Conservation (phyloP, 2,797 vertebrate genomes). For the Gallinago solitaria region DNA sequence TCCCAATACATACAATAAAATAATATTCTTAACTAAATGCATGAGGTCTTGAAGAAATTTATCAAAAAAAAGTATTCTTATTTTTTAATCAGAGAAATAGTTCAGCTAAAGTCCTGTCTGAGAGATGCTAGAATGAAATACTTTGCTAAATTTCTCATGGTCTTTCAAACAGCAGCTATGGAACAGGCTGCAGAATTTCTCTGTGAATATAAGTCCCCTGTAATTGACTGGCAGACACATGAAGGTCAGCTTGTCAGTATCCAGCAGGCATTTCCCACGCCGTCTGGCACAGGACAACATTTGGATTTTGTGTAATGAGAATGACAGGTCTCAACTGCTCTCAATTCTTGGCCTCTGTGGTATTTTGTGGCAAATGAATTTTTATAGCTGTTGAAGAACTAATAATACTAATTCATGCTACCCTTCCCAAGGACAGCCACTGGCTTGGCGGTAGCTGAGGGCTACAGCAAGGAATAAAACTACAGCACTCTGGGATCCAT, state of each 20-base stretch:
- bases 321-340: not conserved
- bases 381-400: not conserved
- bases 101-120: not conserved
- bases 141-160: not conserved
- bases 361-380: not conserved
- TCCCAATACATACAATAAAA: not conserved
- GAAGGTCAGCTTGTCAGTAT: not conserved
- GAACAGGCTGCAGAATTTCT: not conserved
- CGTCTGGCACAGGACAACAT: not conserved
- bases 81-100: not conserved
- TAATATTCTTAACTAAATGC: not conserved
- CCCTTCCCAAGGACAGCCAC: not conserved
- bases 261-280: not conserved
- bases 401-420: not conserved
- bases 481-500: not conserved
- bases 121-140: not conserved
- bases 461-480: not conserved
- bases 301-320: not conserved
- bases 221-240: not conserved
- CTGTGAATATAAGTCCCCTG: not conserved
- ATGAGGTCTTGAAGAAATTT: not conserved
- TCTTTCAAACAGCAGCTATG: not conserved
- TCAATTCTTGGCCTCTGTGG: not conserved
- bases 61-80: not conserved
- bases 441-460: not conserved